Evolutionary conservation across 2,113 vertebrate genomes (phyloP), one percentile per base, ranked within the genome.

Genomic region (Sapajus apella): DNA sequence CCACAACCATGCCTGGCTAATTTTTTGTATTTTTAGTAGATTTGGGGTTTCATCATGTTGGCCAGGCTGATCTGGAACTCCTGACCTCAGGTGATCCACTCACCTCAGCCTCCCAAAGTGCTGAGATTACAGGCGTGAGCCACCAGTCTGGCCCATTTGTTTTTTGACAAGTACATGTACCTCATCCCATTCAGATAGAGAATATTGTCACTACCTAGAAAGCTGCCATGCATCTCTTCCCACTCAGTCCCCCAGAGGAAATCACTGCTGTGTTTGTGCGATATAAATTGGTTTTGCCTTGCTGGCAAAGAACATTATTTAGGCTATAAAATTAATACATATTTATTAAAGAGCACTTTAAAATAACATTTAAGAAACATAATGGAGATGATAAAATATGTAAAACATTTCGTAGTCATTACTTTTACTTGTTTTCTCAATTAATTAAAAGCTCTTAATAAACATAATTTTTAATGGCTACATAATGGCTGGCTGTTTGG

Each of bases 381-480:
- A 81, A 82, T 76, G 7, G 30, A 37, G 56, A 76, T 70, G 50
- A 88, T 84, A 86, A 91, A 77, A 50, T 68, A 61, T 27, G 30
- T 47, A 81, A 90, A 85, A 64, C 50, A 88, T 76, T n/a, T 30
- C 55, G 18, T 55, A 88, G 52, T 90, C 43, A 47, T 93, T 27
- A 58, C 75, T 90, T 87, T 93, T 52, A 95, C 32, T 47, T 75
- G 45, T 70, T 95, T 93, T 90, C 80, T 75, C 45, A 30, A 23
- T 90, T 73, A 88, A 83, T 70, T 56, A 80, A 80, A 75, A 90
- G 6, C 12, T 81, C 73, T 50, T 93, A 20, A 30, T 75, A 50
- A 86, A 58, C 35, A 77, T 91, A 14, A 45, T n/a, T 83, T 56
- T 94, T 90, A 95, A 66, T 90, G 64, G 16, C 50, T 86, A 73